Base-by-base conservation (phyloP, 2,113 vertebrate species). In the Megaceryle torquata region DNA sequence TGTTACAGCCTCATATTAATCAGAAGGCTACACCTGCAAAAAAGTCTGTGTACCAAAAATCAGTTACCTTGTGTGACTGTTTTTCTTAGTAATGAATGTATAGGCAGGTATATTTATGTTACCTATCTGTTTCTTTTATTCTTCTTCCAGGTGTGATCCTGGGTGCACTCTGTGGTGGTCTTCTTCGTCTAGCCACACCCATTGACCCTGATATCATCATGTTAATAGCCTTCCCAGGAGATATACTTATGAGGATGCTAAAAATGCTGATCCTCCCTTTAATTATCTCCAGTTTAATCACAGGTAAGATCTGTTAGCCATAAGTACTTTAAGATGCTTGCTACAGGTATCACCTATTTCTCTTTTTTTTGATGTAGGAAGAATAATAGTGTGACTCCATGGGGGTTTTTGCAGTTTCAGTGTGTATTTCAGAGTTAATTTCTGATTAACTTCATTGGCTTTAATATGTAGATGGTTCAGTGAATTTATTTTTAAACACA, bases 221-320 rank as follows among this genome's bases (percentile, higher is more conserved):
- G 99, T 96, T 99, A 94, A 99, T 99, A 95, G 98, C 99, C 88
- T 99, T 99, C 96, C 99, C 99, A 5, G 99, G 99, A 97, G 99
- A 99, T 77, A 99, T 99, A 90, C 98, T 99, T 79, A 99, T 99
- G 99, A 98, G 99, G 97, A 99, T 99, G 99, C 97, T 99, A 86
- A 99, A 99, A 97, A 99, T 99, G 99, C 97, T 99, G 96, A 99
- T 99, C 93, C 98, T 99, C 60, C 99, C 99, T 74, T 98, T 99
- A 77, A 99, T 99, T 97, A 99, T 99, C 97, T 99, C 99, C 97
- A 99, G 99, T 98, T 98, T 99, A 98, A 99, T 99, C 97, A 99
- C 99, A 98, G 99, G 99, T 99, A 88, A 97, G 96, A 39, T 79
- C 67, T 94, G 69, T 95, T 88, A 91, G 87, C 63, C 67, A 51